Evolutionary conservation across 2,888 invertebrate genomes (phyloP).

Genomic region (Chymomyza procnemis): DNA sequence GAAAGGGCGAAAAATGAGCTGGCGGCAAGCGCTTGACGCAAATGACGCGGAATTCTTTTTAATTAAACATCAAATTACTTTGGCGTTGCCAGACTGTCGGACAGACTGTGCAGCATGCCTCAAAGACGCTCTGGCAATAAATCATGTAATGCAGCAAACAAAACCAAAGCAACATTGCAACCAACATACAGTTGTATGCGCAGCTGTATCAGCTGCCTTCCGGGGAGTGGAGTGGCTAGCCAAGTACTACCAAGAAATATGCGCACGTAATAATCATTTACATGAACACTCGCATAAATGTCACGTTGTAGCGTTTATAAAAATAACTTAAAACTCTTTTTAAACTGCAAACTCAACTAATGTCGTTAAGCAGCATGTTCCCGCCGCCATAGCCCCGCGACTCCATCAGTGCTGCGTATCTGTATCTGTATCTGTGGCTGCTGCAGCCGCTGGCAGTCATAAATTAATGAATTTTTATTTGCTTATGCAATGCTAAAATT

Average conservation of each 20-base stretch:
- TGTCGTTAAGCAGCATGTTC: conserved; percentile 6
- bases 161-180: conserved; percentile 4
- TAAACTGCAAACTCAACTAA: conserved; percentile 57
- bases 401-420: conserved; percentile 1
- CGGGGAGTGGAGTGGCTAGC: background rate
- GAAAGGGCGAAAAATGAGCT: conserved; percentile 15
- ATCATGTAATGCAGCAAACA: conserved; percentile 47
- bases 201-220: background rate
- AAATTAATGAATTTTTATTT: conserved; percentile 73
- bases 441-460: conserved; percentile 61
- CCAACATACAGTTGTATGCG: background rate
- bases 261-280: conserved; percentile 71
- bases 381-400: too few relatives aligned
- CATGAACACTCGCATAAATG: conserved; percentile 74
- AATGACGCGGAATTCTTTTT: conserved; percentile 69
- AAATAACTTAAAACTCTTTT: conserved; percentile 57
- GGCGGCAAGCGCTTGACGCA: conserved; percentile 29
- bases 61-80: conserved; percentile 72
- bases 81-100: conserved; percentile 51
- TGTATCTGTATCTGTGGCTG: background rate
- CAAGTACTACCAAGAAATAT: background rate
- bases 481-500: conserved; percentile 63
- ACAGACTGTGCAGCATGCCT: conserved; percentile 15
- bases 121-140: conserved; percentile 44
- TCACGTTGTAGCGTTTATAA: conserved; percentile 72